phyloP scores from a whole-genome alignment of 2,888 invertebrate genomes.

The Stenichneumon culpator region DNA sequence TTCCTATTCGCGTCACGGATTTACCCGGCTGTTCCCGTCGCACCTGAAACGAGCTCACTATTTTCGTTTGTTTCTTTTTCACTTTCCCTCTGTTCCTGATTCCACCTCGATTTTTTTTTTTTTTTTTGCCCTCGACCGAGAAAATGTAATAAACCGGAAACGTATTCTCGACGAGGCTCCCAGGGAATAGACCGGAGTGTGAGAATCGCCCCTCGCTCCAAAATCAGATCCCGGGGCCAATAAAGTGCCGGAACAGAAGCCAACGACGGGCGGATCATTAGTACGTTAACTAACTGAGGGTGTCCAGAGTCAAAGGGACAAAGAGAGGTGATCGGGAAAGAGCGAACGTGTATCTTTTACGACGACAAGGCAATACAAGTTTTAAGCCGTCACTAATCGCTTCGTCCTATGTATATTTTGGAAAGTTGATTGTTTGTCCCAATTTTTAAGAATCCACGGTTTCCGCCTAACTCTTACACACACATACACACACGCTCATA shows the following conservation, averaged over 20 bases:
- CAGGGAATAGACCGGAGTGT: slow-evolving; percentile 18
- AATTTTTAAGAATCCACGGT: no score
- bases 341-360: slow-evolving; percentile 6
- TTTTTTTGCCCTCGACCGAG: neutral
- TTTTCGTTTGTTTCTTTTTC: slow-evolving; percentile 19
- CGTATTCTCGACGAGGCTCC: slow-evolving; percentile 35
- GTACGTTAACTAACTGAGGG: neutral
- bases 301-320: slow-evolving; percentile 8
- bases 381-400: no score
- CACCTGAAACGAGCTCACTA: slow-evolving; percentile 29
- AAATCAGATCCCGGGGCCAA: slow-evolving; percentile 29
- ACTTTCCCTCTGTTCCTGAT: neutral
- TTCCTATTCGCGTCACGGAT: slow-evolving; percentile 60
- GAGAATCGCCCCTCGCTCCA: slow-evolving; percentile 10
- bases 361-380: no score
- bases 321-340: neutral
- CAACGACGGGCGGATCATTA: slow-evolving; percentile 2
- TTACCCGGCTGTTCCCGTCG: slow-evolving; percentile 29
- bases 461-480: no score
- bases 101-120: slow-evolving; percentile 11
- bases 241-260: slow-evolving; percentile 15
- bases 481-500: no score
- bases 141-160: slow-evolving; percentile 51
- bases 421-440: no score
- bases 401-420: no score